Percentiles rank a stretch among this genome's conserved stretches.
Conservation (phyloP, 2,888 invertebrate species). For the Leistus spinibarbis region DNA sequence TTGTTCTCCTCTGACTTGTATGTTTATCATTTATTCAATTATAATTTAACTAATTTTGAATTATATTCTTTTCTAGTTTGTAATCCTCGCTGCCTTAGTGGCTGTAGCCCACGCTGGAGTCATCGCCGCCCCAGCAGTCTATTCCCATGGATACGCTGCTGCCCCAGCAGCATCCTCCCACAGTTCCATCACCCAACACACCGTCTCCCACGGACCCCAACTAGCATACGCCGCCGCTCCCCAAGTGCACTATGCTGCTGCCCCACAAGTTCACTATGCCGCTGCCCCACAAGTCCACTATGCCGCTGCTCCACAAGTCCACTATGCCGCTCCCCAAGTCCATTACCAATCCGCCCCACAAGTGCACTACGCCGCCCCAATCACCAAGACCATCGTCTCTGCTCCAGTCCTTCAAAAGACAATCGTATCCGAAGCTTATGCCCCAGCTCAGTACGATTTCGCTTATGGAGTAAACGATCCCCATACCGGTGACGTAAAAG, state of each 20-base stretch:
- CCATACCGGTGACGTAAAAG: conserved; percentile 57
- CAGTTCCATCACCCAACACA: conserved; percentile 23
- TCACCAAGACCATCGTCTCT: conserved; percentile 51
- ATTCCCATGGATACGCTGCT: conserved; percentile 33
- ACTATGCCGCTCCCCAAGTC: background rate
- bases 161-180: conserved; percentile 46
- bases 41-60: background rate
- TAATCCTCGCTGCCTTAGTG: conserved; percentile 33
- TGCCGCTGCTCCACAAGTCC: background rate
- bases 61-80: conserved; percentile 44
- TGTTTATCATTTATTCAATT: too few relatives aligned
- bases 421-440: conserved; percentile 54
- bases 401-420: conserved; percentile 53
- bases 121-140: conserved; percentile 1
- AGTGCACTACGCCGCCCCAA: conserved; percentile 9
- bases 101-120: conserved; percentile 34
- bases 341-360: conserved; percentile 44
- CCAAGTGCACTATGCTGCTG: conserved; percentile 45
- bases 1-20: too few relatives aligned
- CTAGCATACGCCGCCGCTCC: background rate
- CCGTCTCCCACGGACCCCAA: conserved; percentile 24
- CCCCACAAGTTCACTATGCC: conserved; percentile 54
- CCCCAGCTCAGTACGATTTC: conserved; percentile 57
- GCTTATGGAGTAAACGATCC: conserved; percentile 56
- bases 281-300: conserved; percentile 48